Base-by-base conservation (phyloP, 2,888 invertebrate species). In the Unio pictorum region DNA sequence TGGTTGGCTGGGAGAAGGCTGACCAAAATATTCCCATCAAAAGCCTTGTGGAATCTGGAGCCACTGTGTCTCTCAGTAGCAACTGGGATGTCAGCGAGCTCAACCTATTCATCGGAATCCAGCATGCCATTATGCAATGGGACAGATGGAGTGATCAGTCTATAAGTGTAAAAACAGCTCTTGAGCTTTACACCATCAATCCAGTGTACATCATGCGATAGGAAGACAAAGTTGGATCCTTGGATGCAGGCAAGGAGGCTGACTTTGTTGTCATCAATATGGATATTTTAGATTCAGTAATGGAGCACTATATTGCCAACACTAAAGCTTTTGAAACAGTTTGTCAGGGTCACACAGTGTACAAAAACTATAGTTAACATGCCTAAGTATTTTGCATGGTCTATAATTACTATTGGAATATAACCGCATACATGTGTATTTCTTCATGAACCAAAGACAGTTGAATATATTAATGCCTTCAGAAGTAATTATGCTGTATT, bases 11-110 rank as follows among this genome's bases (percentile, higher is more conserved):
- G 26, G 20, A 45, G 3, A 62, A 67, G 23, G 69, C 70, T 4
- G 20, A 63, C 3, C 61, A 66, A 26, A 67, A 56, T 26, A 68
- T 76, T 45, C 72, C 72, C 1, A 67, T 76, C 4, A 63, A 61
- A n/a, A 68, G 68, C 61, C 64, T 76, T 4, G 34, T 59, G 15
- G 62, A 76, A 17, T 67, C 69, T 1, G 63, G 66, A 18, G 76
- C 74, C 18, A 45, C 26, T 5, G 62, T 64, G 54, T 74, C 76
- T 6, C 61, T 76, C 18, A 76, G 76, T 63, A 76, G 76, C 57
- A 74, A 76, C 64, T 76, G 74, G 74, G 76, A 76, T 64, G 76
- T 76, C 23, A 76, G 72, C 57, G 34, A n/a, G 1, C 17, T 76
- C 5, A 74, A 76, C 65, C 76, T 74, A 1, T 74, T 76, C n/a